Conservation (phyloP, 2,113 vertebrate genomes). For the Tretioscincus oriximinensis region DNA sequence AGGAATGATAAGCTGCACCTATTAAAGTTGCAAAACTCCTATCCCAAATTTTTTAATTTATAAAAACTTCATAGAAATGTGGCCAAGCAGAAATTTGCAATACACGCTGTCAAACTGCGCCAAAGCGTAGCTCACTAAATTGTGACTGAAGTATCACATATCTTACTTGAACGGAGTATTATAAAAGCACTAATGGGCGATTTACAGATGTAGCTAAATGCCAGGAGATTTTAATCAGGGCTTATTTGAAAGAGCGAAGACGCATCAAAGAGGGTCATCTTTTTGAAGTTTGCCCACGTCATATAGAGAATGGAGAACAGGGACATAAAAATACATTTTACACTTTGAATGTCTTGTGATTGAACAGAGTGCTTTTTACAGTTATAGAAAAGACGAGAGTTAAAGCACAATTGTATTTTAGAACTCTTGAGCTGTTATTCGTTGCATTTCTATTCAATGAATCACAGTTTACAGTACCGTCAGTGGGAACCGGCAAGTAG, state of each 20-base stretch:
- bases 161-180: neutral
- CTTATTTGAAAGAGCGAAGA: constrained; percentile 1
- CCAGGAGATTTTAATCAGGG: constrained; percentile 8
- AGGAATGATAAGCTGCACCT: no score
- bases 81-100: constrained; percentile 1
- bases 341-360: neutral
- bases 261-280: neutral
- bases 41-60: no score
- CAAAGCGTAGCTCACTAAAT: neutral
- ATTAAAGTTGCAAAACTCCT: no score
- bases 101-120: neutral
- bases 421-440: constrained; percentile 1
- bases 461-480: neutral
- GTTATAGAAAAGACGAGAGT: neutral
- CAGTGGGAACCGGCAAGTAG: neutral
- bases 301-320: neutral
- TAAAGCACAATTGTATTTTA: neutral
- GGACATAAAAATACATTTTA: constrained; percentile 5
- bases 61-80: neutral
- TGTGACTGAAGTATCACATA: neutral
- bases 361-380: neutral
- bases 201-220: constrained; percentile 6
- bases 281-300: constrained; percentile 5
- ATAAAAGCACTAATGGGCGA: constrained; percentile 3
- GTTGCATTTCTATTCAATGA: constrained; percentile 1